A percentile compares a stretch with the other conserved stretches of the same genome.
Evolutionary conservation across 2,888 invertebrate species (phyloP).

Genomic region (Dromius quadrimaculatus): DNA sequence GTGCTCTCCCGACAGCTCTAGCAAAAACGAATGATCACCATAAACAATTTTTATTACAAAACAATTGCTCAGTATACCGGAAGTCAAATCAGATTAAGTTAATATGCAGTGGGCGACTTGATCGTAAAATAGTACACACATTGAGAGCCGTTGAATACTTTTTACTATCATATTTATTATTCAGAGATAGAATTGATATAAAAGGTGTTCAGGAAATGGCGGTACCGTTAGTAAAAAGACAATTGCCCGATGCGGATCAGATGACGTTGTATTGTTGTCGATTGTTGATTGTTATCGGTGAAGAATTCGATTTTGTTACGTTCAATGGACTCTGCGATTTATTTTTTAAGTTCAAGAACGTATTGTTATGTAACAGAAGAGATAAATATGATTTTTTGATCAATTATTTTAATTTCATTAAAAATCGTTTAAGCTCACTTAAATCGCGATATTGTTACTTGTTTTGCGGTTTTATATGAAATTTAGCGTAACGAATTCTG

Average conservation of each 20-base stretch:
- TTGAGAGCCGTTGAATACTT: neutral
- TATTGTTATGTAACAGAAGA: slow-evolving; percentile 33
- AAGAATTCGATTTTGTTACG: slow-evolving; percentile 40
- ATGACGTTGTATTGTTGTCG: slow-evolving; percentile 48
- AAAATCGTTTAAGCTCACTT: neutral
- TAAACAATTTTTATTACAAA: too few relatives aligned
- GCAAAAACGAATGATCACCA: too few relatives aligned
- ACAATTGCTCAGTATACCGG: too few relatives aligned
- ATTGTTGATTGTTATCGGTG: slow-evolving; percentile 41
- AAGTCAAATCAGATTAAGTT: slow-evolving; percentile 10
- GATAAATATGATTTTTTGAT: slow-evolving; percentile 3
- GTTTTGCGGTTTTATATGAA: slow-evolving; percentile 3
- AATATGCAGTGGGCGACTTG: slow-evolving; percentile 16
- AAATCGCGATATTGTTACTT: neutral
- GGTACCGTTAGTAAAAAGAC: slow-evolving; percentile 50
- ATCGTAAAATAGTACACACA: neutral
- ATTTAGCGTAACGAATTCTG: slow-evolving; percentile 28
- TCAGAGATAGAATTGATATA: slow-evolving; percentile 39
- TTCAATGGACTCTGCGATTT: slow-evolving; percentile 39
- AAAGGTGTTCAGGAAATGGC: slow-evolving; percentile 49
- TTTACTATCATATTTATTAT: slow-evolving; percentile 43
- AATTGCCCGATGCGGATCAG: slow-evolving; percentile 44
- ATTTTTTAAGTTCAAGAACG: slow-evolving; percentile 39
- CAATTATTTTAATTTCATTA: neutral
- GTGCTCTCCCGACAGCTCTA: too few relatives aligned